Evolutionary conservation across 2,888 invertebrate genomes (phyloP), one percentile per base, ranked within the genome.

Genomic region (Parnassius mnemosyne): DNA sequence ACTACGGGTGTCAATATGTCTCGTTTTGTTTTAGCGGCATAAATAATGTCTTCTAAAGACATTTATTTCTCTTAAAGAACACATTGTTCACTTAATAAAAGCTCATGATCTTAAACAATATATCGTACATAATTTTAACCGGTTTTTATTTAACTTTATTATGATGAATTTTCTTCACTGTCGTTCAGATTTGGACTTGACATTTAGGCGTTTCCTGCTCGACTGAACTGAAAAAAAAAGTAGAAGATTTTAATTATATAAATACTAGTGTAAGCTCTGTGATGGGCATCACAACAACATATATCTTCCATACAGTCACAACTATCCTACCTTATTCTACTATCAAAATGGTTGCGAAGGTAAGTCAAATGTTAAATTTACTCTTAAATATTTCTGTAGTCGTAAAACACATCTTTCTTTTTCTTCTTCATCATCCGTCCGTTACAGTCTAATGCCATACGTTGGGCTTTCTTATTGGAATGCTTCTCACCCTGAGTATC

Each of bases 321-420:
- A 73, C 73, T 76, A 71, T 71, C 73, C 52, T 60, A 63, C 61
- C 57, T 57, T 67, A 49, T 54, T 16, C 41, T 3, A 53, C n/a
- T n/a, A 59, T 68, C 75, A 85, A 81, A 74, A 87, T 87, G 87
- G 76, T 83, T 78, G 84, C 80, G 76, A 87, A 87, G 87, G 87
- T 86, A 79, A 80, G 42, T 25, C 11, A 12, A 13, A 47, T 47
- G n/a, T 13, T 7, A 47, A 34, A 34, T 7, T 51, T 34, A 52
- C 3, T 9, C 1, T 51, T 16, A 34, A 61, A 42, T 49, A 3
- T 43, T 43, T 43, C 3, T 16, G 11, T 9, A 9, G 25, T 25
- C 3, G 25, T 25, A 25, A 25, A 3, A 5, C 25, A 25, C 25
- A 25, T 25, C 25, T 25, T 25, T 25, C 25, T 25, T 25, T 25